These are phyloP conservation scores for Cladorhizidae sp. DNA, from an alignment of 37 sponge, comb jelly and placozoan species.

Conservation along the genomic window DNA sequence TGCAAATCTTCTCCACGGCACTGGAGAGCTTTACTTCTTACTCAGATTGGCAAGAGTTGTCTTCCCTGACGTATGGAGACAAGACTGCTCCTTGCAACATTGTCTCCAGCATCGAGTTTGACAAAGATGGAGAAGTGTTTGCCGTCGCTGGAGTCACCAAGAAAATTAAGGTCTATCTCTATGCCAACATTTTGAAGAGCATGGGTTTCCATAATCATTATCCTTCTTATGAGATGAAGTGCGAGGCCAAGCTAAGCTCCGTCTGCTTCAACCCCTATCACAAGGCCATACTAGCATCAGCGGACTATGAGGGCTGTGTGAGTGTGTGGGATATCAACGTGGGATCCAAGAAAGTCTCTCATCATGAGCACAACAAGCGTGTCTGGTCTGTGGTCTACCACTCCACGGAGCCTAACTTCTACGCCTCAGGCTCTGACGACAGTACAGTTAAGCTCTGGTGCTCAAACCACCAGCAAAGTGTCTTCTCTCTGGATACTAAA, in stretches of 20 bases:
- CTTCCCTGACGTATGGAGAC: slow-evolving; percentile 54
- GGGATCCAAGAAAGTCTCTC: slow-evolving; percentile 27
- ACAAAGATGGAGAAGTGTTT: slow-evolving; percentile 74
- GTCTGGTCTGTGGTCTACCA: slow-evolving; percentile 83
- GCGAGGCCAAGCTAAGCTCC: slow-evolving; percentile 72
- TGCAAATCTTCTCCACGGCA: slow-evolving; percentile 10
- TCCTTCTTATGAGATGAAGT: slow-evolving; percentile 68
- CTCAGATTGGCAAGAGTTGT: slow-evolving; percentile 27
- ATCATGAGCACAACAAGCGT: slow-evolving; percentile 83
- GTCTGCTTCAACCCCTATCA: slow-evolving; percentile 63
- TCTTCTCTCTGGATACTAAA: slow-evolving; percentile 31
- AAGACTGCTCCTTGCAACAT: slow-evolving; percentile 33
- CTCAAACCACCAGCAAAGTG: slow-evolving; percentile 28
- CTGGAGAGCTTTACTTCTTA: slow-evolving; percentile 34
- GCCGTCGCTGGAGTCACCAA: slow-evolving; percentile 91
- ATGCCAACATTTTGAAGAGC: slow-evolving; percentile 40
- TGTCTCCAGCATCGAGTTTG: slow-evolving; percentile 90
- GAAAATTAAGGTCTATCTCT: slow-evolving; percentile 78
- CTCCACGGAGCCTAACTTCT: slow-evolving; percentile 57
- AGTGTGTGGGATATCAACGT: slow-evolving; percentile 64
- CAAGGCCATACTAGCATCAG: slow-evolving; percentile 43
- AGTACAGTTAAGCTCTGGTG: slow-evolving; percentile 84
- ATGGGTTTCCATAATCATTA: slow-evolving; percentile 58
- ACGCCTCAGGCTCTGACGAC: slow-evolving; percentile 86
- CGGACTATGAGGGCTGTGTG: slow-evolving; percentile 79